Evolutionary conservation across 2,888 invertebrate species (phyloP), one percentile per base, ranked within the genome.

Genomic region (Cyrtodaria siliqua): DNA sequence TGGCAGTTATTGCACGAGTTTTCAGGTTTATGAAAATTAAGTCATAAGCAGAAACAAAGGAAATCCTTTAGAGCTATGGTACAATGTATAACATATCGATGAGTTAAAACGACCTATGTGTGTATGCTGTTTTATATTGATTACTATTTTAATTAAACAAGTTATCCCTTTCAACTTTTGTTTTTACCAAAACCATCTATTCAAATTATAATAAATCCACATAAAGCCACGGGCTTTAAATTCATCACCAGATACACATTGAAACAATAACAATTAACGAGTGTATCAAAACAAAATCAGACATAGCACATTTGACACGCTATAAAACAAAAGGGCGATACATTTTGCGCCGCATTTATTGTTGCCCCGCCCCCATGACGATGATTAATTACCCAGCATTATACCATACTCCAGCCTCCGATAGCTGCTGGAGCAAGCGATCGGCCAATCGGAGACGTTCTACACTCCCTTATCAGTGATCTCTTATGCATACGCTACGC

Each of bases 371-470:
- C 44, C n/a, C n/a, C 4, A 3, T 16, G n/a, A 3, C n/a, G 20
- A 16, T 44, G 44, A 44, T 44, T 44, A 44, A 44, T 44, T 44
- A 44, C 44, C 44, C n/a, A 3, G 8, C 6, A 6, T 9, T 56
- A 16, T 16, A 29, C 20, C 52, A 23, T 23, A 59, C 26, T 24
- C 60, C 47, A 12, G 18, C 27, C 47, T 60, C 29, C 44, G 26
- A 6, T 1, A 18, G 24, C 27, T 29, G 16, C 38, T 27, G 29
- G 9, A 18, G 24, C 49, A 1, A n/a, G 23, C 16, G 23, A 18
- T 23, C 24, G 27, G 14, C 60, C 49, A 60, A 60, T 60, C 47
- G 47, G 59, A 59, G 33, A 33, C 33, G 33, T 33, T 33, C 33
- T 4, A n/a, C n/a, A n/a, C n/a, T n/a, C n/a, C n/a, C n/a, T n/a